These are phyloP conservation scores for Micrastur ruficollis DNA, from an alignment of 2,797 vertebrate genomes.

Conservation along the genomic window DNA sequence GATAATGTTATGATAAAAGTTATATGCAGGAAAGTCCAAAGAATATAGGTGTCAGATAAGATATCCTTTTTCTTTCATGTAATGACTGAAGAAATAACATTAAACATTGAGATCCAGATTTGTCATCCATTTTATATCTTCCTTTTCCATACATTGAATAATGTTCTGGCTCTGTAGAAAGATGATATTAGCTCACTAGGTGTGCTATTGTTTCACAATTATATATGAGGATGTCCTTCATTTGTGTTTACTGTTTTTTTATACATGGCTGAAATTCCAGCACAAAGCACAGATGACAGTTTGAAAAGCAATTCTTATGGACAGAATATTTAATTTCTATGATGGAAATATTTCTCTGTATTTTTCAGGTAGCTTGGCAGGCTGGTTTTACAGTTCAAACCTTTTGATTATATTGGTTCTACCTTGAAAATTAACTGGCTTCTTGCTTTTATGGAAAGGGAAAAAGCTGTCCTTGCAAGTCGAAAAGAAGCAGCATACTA, in stretches of 20 bases:
- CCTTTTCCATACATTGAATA: not conserved
- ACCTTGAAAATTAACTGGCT: not conserved
- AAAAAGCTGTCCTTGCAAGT: not conserved
- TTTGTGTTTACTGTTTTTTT: not conserved
- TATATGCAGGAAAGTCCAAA: not conserved
- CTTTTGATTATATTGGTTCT: not conserved
- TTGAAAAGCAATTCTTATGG: not conserved
- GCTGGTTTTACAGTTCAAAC: not conserved
- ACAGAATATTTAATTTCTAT: not conserved
- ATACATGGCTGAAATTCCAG: not conserved
- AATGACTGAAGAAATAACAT: not conserved
- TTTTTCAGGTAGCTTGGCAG: not conserved
- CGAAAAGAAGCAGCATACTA: not conserved
- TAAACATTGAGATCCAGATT: not conserved
- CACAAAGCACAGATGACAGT: not conserved
- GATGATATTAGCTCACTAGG: not conserved
- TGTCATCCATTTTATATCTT: not conserved
- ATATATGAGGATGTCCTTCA: not conserved
- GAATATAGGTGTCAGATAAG: not conserved
- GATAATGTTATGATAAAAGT: not conserved
- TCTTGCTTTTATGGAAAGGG: not conserved
- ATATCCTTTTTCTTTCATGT: not conserved
- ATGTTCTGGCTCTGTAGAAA: not conserved
- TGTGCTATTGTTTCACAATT: not conserved
- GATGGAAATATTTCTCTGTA: not conserved